Percentiles rank a stretch among this genome's conserved stretches.
These are phyloP conservation scores for Phlogophora meticulosa DNA, from an alignment of 2,888 invertebrate genomes.

Conservation along the genomic window DNA sequence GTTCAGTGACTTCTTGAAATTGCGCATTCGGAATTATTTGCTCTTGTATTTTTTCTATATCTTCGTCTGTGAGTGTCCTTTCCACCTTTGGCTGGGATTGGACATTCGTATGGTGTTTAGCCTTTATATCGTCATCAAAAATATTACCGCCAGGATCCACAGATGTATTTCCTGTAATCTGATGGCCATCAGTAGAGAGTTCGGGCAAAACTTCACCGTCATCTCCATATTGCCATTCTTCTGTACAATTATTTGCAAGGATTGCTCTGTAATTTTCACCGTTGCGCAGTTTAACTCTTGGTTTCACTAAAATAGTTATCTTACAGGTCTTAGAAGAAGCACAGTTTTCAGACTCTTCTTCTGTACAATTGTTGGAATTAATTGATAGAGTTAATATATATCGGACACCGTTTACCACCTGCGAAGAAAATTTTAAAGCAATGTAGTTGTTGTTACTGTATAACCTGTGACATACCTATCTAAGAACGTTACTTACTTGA, in stretches of 20 bases:
- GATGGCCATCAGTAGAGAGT: conserved; percentile 62
- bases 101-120: conserved; percentile 75
- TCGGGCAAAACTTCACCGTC: conserved; percentile 77
- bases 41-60: conserved; percentile 81
- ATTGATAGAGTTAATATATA: conserved; percentile 90
- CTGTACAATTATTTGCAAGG: conserved; percentile 93
- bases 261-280: conserved; percentile 92
- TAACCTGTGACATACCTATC: background rate
- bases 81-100: conserved; percentile 75
- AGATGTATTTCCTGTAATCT: conserved; percentile 63
- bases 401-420: conserved; percentile 92
- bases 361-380: conserved; percentile 85
- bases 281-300: conserved; percentile 91
- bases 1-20: conserved; percentile 48
- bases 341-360: conserved; percentile 74
- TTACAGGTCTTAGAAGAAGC: conserved; percentile 88
- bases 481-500: conserved; percentile 75
- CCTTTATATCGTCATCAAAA: conserved; percentile 79
- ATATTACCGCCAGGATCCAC: conserved; percentile 66
- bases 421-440: conserved; percentile 65
- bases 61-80: conserved; percentile 76
- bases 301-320: conserved; percentile 92
- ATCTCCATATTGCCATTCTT: conserved; percentile 88
- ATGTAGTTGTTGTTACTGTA: conserved; percentile 20
- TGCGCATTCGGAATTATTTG: conserved; percentile 83